Evolutionary conservation across 2,888 invertebrate species (phyloP), one percentile per base, ranked within the genome.

Genomic region (Tridacna gigas): DNA sequence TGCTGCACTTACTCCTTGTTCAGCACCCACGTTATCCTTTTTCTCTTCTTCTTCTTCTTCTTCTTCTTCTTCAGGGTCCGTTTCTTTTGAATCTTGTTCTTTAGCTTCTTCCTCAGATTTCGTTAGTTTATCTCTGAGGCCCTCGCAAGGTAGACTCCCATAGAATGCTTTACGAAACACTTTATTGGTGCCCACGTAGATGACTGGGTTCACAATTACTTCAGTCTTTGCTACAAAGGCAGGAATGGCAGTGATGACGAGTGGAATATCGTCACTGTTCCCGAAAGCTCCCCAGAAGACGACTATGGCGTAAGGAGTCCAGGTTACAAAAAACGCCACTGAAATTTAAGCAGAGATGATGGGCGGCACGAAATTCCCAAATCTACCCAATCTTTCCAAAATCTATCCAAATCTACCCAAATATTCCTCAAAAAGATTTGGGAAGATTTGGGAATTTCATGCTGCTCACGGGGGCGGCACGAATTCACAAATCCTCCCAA

Each of bases 171-270:
- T 65, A 18, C 65, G 25, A 25, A 73, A 73, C 11, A 26, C 48
- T 13, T 48, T 73, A 25, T 73, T 73, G 5, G 73, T 73, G 51
- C 48, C 73, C 13, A 73, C 73, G 47, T 73, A 73, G 18, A 73
- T 73, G 22, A 73, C 25, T 22, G 73, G 73, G 51, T 73, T 73
- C 22, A 37, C 48, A 4, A 73, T 15, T 25, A 73, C 48, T 51
- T 73, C 48, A 15, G 48, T 51, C 25, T 73, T 73, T 25, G 15
- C 22, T 7, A 51, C 47, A 13, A 73, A 26, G 9, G 73, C 73
- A 0, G 73, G 73, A 25, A 73, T 25, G 11, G 51, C 48, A 0
- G 73, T 73, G 5, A 73, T 25, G 47, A 51, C 25, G 5, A 73
- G 37, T n/a, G 73, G 73, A 12, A 73, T 48, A n/a, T 22, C 20